phyloP scores from a whole-genome alignment of 2,113 vertebrate species.

The Andinoacara biseriatus region DNA sequence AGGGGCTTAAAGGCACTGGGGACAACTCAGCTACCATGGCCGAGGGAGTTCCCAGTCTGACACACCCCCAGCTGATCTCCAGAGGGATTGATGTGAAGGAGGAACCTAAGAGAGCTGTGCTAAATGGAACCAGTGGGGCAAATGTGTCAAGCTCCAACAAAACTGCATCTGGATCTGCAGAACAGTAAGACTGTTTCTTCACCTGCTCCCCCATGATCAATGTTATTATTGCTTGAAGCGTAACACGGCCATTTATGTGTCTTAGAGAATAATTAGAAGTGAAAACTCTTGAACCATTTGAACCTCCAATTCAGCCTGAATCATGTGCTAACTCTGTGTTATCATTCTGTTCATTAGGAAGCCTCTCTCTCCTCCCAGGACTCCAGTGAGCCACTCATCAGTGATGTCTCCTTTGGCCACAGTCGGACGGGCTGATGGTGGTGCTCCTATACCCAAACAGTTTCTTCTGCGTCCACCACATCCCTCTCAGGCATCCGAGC shows the following conservation, averaged over 20 bases:
- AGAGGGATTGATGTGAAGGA: conserved; percentile 87
- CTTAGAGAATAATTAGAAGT: not conserved
- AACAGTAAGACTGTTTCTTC: conserved; percentile 82
- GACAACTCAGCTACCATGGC: conserved; percentile 81
- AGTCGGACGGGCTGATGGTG: conserved; percentile 80
- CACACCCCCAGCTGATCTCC: conserved; percentile 86
- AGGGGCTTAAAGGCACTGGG: conserved; percentile 78
- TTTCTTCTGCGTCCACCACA: conserved; percentile 87
- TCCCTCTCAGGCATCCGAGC: conserved; percentile 85
- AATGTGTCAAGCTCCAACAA: conserved; percentile 80
- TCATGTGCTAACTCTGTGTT: not conserved
- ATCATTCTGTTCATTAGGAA: conserved; percentile 61
- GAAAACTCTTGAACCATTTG: not conserved
- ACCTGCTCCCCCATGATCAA: not conserved
- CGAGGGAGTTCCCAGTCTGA: conserved; percentile 77
- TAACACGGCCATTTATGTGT: not conserved
- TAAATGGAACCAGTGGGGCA: conserved; percentile 73
- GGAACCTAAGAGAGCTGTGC: conserved; percentile 84
- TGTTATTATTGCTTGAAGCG: not conserved
- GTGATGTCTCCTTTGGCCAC: conserved; percentile 84
- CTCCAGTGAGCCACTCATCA: conserved; percentile 85
- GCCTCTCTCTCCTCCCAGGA: conserved; percentile 85
- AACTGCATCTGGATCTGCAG: conserved; percentile 81
- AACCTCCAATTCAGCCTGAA: not conserved
- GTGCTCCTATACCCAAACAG: conserved; percentile 83